Conservation (phyloP, 2,888 invertebrate species). For the Hypomecis punctinalis region DNA sequence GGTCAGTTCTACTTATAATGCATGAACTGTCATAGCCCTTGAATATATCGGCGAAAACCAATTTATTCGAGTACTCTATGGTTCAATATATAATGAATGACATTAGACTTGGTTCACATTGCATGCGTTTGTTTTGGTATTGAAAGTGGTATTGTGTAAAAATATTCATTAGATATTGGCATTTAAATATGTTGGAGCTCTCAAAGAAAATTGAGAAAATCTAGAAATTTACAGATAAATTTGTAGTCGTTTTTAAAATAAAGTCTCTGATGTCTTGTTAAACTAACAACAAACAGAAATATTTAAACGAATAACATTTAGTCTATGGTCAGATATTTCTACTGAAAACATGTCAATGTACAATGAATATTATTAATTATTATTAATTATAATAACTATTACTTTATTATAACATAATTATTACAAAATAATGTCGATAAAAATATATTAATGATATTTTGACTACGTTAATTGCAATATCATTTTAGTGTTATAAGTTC, state of each 20-base stretch:
- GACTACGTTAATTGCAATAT: no score
- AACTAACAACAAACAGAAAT: not conserved
- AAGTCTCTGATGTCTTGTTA: not conserved
- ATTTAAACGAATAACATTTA: no score
- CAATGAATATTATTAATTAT: no score
- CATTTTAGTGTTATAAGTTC: no score
- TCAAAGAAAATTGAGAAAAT: conserved; percentile 14
- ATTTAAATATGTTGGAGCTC: conserved; percentile 5
- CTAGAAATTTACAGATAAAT: not conserved
- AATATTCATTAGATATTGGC: conserved; percentile 22
- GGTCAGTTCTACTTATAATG: conserved; percentile 61
- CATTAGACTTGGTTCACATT: conserved; percentile 22
- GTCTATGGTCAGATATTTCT: no score
- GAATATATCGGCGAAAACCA: conserved; percentile 57
- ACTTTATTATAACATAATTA: no score
- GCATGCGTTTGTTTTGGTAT: conserved; percentile 19
- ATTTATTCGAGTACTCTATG: conserved; percentile 50
- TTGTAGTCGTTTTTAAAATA: not conserved
- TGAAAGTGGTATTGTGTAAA: conserved; percentile 4
- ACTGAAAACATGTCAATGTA: no score
- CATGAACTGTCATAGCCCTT: conserved; percentile 53
- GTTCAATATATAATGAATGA: conserved; percentile 22
- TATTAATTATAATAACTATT: no score
- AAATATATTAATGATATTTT: no score
- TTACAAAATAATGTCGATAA: no score